Conservation (phyloP, 1,140 invertebrate species). For the Samia ricini region DNA sequence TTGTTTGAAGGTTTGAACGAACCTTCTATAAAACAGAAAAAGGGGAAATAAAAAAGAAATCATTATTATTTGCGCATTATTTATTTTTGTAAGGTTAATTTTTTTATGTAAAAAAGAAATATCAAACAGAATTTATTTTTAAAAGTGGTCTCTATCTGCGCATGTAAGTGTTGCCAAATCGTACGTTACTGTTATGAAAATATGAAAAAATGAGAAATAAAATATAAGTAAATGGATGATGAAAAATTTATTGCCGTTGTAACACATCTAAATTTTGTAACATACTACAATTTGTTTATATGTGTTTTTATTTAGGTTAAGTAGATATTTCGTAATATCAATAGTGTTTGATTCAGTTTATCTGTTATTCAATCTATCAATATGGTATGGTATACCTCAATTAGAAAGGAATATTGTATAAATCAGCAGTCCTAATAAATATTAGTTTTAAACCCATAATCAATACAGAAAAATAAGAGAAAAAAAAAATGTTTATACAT, state of each 20-base stretch:
- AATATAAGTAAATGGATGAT: neutral
- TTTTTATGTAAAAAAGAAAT: no score
- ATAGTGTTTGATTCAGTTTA: no score
- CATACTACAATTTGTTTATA: no score
- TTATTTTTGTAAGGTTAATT: neutral
- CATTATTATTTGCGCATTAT: neutral
- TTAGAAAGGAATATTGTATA: no score
- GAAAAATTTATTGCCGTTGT: neutral
- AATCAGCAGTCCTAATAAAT: no score
- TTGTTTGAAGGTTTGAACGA: conserved; percentile 1
- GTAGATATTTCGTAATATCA: no score
- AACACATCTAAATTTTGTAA: neutral
- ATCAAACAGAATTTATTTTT: conserved; percentile 1
- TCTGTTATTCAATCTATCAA: no score
- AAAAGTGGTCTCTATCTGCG: neutral
- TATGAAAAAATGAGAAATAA: neutral
- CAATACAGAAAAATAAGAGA: no score
- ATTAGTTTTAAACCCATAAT: no score
- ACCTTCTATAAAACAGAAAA: neutral
- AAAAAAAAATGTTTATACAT: no score
- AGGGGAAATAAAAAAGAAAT: neutral
- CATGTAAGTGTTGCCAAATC: neutral
- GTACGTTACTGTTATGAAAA: neutral
- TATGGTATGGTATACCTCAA: no score
- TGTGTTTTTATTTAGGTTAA: no score